A percentile compares a stretch with the other conserved stretches of the same genome.
These are phyloP conservation scores for Drosophila prostipennis DNA, from an alignment of 2,888 invertebrate species.

Conservation along the genomic window DNA sequence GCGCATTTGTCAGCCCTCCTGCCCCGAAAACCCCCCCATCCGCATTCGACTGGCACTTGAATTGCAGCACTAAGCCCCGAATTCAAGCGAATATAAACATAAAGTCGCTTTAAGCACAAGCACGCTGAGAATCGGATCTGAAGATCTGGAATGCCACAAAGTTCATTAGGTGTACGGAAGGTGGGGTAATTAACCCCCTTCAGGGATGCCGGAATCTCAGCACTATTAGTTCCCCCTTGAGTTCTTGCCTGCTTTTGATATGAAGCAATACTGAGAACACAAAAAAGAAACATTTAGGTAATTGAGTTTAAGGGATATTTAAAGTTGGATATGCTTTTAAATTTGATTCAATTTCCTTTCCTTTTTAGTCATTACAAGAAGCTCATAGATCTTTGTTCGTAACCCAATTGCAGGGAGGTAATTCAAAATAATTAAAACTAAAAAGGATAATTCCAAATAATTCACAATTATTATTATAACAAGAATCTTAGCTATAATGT, in stretches of 20 bases:
- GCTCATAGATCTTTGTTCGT: no score
- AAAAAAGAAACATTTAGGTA: no score
- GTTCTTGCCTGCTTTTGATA: not conserved
- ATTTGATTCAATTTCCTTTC: no score
- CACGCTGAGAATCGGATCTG: not conserved
- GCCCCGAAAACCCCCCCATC: not conserved
- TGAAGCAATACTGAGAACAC: not conserved
- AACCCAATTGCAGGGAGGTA: no score
- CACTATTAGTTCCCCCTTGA: not conserved
- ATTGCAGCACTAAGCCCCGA: conserved; percentile 11
- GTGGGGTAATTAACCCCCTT: not conserved
- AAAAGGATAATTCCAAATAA: no score
- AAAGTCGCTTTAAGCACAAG: not conserved
- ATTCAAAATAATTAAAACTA: no score
- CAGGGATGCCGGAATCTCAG: not conserved
- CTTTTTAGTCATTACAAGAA: no score
- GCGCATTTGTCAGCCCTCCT: conserved; percentile 38
- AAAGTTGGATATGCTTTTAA: no score
- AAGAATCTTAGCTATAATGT: no score
- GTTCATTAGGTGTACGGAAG: not conserved
- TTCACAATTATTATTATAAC: no score
- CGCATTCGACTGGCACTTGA: not conserved
- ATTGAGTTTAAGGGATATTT: no score
- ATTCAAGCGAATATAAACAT: not conserved
- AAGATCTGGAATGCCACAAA: conserved; percentile 1